Evolutionary conservation across 2,888 invertebrate genomes (phyloP).

Genomic region (Phlogophora meticulosa): DNA sequence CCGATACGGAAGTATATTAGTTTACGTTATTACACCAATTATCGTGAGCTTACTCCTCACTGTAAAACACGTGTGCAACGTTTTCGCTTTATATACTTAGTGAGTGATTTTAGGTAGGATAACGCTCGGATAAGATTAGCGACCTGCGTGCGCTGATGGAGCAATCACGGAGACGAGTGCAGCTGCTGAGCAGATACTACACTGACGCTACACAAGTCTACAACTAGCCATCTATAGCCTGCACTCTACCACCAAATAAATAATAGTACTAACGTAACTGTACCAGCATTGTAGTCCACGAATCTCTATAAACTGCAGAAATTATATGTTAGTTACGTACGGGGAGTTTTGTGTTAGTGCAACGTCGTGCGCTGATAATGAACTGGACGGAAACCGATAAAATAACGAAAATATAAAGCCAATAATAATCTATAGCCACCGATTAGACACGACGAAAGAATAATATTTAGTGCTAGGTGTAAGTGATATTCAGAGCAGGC

Average conservation of each 20-base stretch:
- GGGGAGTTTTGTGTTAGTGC: neutral
- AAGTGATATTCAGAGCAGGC: conserved; percentile 16
- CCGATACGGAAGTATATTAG: conserved; percentile 7
- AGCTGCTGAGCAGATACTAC: conserved; percentile 10
- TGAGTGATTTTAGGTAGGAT: conserved; percentile 30
- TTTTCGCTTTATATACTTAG: conserved; percentile 39
- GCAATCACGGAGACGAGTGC: neutral
- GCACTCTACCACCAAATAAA: no score
- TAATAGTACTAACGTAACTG: no score
- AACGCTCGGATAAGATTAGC: conserved; percentile 55
- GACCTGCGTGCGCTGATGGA: neutral
- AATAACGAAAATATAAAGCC: conserved; percentile 25
- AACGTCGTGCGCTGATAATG: conserved; percentile 28
- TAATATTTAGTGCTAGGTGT: neutral
- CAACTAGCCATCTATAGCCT: neutral
- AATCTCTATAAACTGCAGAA: neutral
- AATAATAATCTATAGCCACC: conserved; percentile 36
- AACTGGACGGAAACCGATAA: conserved; percentile 38
- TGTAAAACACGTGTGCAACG: conserved; percentile 24
- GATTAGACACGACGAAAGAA: conserved; percentile 16
- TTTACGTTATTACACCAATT: conserved; percentile 35
- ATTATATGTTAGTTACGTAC: neutral
- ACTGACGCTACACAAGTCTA: neutral
- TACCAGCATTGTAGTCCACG: neutral
- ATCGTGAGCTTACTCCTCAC: conserved; percentile 17